Percentiles rank a stretch among this genome's conserved stretches.
These are phyloP conservation scores for Barypeithes pellucidus DNA, from an alignment of 2,888 invertebrate genomes.

Conservation along the genomic window DNA sequence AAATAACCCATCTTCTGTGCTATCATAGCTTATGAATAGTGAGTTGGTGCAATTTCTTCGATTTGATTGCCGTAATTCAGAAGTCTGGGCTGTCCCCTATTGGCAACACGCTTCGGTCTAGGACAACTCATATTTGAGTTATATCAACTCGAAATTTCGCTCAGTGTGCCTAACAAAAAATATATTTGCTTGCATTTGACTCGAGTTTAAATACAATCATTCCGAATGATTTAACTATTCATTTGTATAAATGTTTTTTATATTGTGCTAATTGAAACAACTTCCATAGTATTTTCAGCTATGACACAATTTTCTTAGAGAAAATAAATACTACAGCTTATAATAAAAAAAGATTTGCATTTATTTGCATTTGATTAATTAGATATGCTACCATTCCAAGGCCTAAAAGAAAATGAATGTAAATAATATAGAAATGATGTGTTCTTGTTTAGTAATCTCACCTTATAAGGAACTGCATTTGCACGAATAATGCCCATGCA, in stretches of 20 bases:
- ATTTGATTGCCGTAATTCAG: no score
- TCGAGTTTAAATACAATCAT: no score
- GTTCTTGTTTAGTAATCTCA: slow-evolving; percentile 3
- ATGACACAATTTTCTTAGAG: slow-evolving; percentile 7
- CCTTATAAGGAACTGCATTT: slow-evolving; percentile 11
- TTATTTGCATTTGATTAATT: slow-evolving; percentile 8
- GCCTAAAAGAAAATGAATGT: slow-evolving; percentile 18
- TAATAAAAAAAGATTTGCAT: slow-evolving; percentile 1
- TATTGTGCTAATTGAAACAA: background rate
- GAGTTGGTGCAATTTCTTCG: no score
- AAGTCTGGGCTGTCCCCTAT: no score
- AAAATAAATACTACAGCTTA: background rate
- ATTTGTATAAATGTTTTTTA: background rate
- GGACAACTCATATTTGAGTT: no score
- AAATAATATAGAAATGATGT: background rate
- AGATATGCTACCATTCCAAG: background rate
- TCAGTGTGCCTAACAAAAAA: no score
- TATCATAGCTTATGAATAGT: no score
- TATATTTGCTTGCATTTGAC: no score
- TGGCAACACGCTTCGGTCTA: no score
- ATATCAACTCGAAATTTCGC: no score
- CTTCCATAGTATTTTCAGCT: slow-evolving; percentile 8
- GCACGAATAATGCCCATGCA: no score
- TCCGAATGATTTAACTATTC: background rate
- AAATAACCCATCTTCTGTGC: no score